Percentiles rank a stretch among this genome's conserved stretches.
phyloP scores from a whole-genome alignment of 2,113 vertebrate genomes.

The Hemichromis elongatus region DNA sequence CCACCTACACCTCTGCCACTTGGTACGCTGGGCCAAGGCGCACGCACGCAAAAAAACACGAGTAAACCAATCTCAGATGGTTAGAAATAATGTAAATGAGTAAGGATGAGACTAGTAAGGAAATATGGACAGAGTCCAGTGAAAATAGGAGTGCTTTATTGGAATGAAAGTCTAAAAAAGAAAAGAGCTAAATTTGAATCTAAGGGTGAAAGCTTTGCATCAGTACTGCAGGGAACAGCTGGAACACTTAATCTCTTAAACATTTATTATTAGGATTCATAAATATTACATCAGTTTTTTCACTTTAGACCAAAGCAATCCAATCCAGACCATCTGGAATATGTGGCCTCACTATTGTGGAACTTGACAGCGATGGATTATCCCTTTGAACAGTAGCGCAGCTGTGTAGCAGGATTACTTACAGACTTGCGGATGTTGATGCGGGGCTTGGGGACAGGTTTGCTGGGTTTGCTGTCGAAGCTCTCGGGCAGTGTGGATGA shows the following conservation, averaged over 20 bases:
- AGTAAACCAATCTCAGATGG: not conserved
- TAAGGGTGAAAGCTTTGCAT: constrained; percentile 32
- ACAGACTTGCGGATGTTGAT: constrained; percentile 98
- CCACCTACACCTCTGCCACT: constrained; percentile 32
- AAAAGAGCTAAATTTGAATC: not conserved
- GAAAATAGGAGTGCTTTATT: not conserved
- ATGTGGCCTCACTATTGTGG: not conserved
- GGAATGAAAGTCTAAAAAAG: not conserved
- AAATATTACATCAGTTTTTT: not conserved
- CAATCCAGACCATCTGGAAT: not conserved
- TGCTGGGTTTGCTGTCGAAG: constrained; percentile 96
- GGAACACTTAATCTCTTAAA: too few relatives aligned
- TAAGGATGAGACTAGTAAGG: not conserved
- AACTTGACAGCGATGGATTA: constrained; percentile 19
- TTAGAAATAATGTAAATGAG: not conserved
- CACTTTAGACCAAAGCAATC: not conserved
- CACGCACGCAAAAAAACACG: not conserved
- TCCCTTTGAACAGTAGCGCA: not conserved
- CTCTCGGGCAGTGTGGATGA: constrained; percentile 96
- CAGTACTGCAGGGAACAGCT: not conserved
- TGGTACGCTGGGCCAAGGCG: not conserved
- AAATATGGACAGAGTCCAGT: not conserved
- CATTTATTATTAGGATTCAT: not conserved
- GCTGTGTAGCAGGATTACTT: constrained; percentile 62
- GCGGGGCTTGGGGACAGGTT: constrained; percentile 96